Percentiles rank a stretch among this genome's conserved stretches.
phyloP scores from a whole-genome alignment of 2,113 vertebrate genomes.

The Colistium nudipinnis region DNA sequence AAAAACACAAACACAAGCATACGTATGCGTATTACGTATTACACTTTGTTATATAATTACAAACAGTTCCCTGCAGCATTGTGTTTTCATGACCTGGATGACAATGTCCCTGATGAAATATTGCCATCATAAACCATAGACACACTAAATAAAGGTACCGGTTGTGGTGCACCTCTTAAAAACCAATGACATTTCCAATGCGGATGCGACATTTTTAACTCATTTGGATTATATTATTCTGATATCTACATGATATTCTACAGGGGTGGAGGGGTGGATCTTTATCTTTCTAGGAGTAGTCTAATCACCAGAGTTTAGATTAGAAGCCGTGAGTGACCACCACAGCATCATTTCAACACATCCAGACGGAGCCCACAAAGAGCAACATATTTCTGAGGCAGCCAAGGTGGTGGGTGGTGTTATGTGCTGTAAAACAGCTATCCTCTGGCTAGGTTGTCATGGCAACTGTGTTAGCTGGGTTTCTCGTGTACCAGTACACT shows the following conservation, averaged over 20 bases:
- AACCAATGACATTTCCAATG: conserved; percentile 37
- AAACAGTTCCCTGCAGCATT: no score
- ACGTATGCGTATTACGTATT: no score
- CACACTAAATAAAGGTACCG: neutral
- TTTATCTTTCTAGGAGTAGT: conserved; percentile 16
- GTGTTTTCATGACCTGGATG: neutral
- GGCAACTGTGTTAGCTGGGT: conserved; percentile 79
- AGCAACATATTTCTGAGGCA: conserved; percentile 47
- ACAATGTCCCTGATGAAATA: neutral
- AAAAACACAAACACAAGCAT: no score
- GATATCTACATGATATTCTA: no score
- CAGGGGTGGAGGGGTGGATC: neutral
- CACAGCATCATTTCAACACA: conserved; percentile 12
- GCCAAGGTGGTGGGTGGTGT: conserved; percentile 64
- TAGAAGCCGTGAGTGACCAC: conserved; percentile 5
- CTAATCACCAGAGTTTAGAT: conserved; percentile 7
- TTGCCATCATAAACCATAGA: neutral
- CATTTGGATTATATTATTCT: conserved; percentile 14
- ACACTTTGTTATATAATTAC: no score
- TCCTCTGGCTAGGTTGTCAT: conserved; percentile 82
- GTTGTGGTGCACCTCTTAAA: conserved; percentile 6
- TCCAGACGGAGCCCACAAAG: neutral
- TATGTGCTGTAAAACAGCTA: conserved; percentile 73
- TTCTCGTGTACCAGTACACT: conserved; percentile 71
- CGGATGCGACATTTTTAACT: conserved; percentile 55